Conservation (phyloP, 2,797 vertebrate genomes). For the Moxostoma hubbsi region DNA sequence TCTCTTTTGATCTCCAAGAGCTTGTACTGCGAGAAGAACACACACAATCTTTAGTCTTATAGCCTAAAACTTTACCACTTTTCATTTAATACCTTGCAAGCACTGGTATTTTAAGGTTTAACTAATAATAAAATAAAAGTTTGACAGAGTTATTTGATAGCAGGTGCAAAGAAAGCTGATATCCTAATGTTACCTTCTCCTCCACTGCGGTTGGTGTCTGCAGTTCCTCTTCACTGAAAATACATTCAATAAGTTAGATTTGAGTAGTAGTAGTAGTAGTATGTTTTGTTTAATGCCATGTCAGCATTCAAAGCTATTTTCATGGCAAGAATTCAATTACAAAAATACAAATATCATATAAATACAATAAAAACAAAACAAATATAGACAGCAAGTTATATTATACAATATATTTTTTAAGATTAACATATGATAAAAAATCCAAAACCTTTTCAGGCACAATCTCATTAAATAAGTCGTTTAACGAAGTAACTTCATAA, state of each 20-base stretch:
- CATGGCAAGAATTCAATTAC: no score
- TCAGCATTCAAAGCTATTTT: no score
- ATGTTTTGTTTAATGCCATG: no score
- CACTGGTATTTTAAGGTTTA: background rate
- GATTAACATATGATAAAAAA: no score
- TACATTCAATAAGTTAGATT: conserved; percentile 31
- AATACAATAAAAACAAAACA: no score
- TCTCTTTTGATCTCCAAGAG: conserved; percentile 84
- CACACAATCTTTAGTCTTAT: background rate
- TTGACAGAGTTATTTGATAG: background rate
- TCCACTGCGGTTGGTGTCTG: conserved; percentile 81
- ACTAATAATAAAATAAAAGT: background rate
- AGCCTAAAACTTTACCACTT: background rate
- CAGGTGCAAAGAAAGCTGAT: background rate
- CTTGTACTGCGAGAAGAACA: conserved; percentile 78
- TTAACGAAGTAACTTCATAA: no score
- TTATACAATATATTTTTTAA: no score
- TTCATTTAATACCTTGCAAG: background rate
- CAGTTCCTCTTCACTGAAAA: conserved; percentile 84
- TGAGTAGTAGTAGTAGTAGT: no score
- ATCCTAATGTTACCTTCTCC: conserved; percentile 79
- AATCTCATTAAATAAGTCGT: no score
- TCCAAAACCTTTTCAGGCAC: no score
- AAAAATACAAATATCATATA: no score
- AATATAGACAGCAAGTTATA: no score